Percentiles rank a stretch among this genome's conserved stretches.
Conservation (phyloP, 1,140 invertebrate genomes). For the Homalodisca vitripennis region DNA sequence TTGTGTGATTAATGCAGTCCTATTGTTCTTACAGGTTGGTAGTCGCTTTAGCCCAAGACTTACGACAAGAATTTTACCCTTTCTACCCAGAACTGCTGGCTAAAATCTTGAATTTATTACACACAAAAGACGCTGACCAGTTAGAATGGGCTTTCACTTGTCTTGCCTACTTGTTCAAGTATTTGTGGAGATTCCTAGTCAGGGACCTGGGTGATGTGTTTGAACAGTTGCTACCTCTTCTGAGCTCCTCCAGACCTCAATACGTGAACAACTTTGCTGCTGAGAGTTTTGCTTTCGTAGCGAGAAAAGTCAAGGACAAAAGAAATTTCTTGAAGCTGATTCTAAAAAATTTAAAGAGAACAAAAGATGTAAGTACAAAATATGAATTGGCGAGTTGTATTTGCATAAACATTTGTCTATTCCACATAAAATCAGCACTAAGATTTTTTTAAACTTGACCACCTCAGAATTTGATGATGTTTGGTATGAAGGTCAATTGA, state of each 20-base stretch:
- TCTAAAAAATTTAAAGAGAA: conserved; percentile 62
- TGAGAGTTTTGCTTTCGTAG: conserved; percentile 90
- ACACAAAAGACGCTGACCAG: conserved; percentile 75
- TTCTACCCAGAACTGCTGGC: conserved; percentile 71
- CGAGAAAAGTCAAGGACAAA: conserved; percentile 82
- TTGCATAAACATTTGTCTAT: no score
- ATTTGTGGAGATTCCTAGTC: conserved; percentile 76
- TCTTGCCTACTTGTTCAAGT: conserved; percentile 87
- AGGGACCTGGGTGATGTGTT: conserved; percentile 75
- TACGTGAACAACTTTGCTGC: conserved; percentile 93
- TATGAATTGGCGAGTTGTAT: no score
- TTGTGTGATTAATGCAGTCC: no score
- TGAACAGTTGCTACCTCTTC: conserved; percentile 68
- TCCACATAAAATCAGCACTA: no score
- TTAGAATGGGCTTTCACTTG: conserved; percentile 81
- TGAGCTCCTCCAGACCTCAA: conserved; percentile 66
- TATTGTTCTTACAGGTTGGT: conserved; percentile 70
- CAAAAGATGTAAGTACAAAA: conserved; percentile 65
- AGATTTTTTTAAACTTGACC: no score
- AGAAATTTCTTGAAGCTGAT: conserved; percentile 70
- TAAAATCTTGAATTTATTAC: conserved; percentile 67
- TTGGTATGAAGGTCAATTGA: no score
- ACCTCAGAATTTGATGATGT: no score
- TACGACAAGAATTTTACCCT: conserved; percentile 82
- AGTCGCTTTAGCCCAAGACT: conserved; percentile 79